Evolutionary conservation across 2,113 vertebrate genomes (phyloP), one percentile per base, ranked within the genome.

Genomic region (Chaetodon auriga): DNA sequence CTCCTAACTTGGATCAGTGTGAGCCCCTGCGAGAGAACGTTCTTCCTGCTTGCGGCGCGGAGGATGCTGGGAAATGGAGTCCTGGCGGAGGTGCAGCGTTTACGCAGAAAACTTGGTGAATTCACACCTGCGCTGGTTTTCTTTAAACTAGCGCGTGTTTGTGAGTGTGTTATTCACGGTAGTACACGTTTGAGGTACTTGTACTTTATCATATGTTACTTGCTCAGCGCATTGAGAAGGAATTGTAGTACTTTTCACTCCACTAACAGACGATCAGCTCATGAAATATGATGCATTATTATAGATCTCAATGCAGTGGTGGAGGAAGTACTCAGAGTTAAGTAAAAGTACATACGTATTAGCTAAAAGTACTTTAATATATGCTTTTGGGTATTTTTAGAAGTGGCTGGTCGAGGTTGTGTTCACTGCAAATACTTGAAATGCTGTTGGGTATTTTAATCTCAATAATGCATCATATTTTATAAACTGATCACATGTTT

Each of bases 1-100:
- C 96, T 96, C 96, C 96, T 97, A 97, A 97, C 96, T 97, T 97
- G 97, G 96, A 97, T 96, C 96, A 90, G 90, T 90, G 92, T 92
- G 95, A 95, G 93, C 92, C 94, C 95, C 92, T 93, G 83, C 92
- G 95, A 96, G 95, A 95, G 95, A 94, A 94, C 96, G 96, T 93
- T 92, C 93, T 96, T 97, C 96, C 96, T 96, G 95, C 94, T 94
- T 89, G 74, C 78, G 49, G 65, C 94, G 96, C 94, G 66, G 54
- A 13, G 96, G 43, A 78, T 78, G 4, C 63, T 96, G 97, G 97
- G 97, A 91, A 90, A 71, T 93, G 96, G 92, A 97, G 97, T 97
- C 82, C 71, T 5, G 30, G 30, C 30, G 30, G 30, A 1, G 30
- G 30, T 3, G 30, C 30, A 30, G 30, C 30, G 30, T 30, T 30